Evolutionary conservation across 2,888 invertebrate species (phyloP).

Genomic region (Acleris cristana): DNA sequence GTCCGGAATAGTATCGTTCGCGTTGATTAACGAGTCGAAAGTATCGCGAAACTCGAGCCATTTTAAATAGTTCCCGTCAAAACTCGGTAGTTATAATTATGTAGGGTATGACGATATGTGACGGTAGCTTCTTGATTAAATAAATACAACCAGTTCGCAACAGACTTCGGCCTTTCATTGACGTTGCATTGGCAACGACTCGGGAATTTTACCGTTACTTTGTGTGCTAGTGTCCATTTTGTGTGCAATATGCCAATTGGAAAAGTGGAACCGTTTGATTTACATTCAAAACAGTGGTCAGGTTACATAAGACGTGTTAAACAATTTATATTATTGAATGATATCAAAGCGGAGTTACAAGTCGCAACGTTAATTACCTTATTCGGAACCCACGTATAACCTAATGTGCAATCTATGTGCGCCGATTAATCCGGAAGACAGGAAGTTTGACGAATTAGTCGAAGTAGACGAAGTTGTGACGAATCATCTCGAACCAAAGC

Average conservation of each 20-base stretch:
- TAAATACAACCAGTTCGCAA: not conserved
- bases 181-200: too few species aligned
- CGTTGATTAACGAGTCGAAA: too few species aligned
- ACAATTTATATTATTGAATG: conserved; percentile 32
- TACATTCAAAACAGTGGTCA: not conserved
- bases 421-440: not conserved
- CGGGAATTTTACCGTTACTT: too few species aligned
- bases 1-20: too few species aligned
- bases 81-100: too few species aligned
- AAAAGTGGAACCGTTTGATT: conserved; percentile 5
- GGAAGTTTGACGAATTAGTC: not conserved
- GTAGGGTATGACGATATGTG: not conserved
- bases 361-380: conserved; percentile 32
- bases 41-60: too few species aligned
- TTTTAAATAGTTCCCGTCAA: too few species aligned
- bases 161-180: not conserved
- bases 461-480: not conserved
- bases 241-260: not conserved
- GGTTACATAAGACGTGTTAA: conserved; percentile 14
- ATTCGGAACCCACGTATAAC: conserved; percentile 34
- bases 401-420: conserved; percentile 37
- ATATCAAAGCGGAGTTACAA: conserved; percentile 21
- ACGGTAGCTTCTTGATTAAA: not conserved
- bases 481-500: conserved; percentile 6
- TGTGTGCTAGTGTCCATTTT: too few species aligned